Conservation (phyloP, 2,113 vertebrate genomes). For the Chaetodon trifascialis region DNA sequence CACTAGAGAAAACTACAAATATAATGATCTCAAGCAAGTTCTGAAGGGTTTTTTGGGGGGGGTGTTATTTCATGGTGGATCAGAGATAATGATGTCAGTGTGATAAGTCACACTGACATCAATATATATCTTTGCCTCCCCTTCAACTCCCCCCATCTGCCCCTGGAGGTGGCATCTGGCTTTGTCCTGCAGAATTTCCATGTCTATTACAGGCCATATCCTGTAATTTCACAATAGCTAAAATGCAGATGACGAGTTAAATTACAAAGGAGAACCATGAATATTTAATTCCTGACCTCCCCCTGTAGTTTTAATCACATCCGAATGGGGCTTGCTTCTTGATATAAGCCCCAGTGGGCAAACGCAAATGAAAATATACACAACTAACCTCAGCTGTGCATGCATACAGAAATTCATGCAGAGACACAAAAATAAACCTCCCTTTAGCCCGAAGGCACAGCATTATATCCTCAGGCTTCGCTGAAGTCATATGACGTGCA, state of each 20-base stretch:
- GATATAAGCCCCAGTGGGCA: not conserved
- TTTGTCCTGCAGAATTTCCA: too few relatives aligned
- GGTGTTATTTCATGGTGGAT: not conserved
- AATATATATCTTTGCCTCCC: not conserved
- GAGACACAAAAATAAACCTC: not conserved
- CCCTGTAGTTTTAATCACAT: not conserved
- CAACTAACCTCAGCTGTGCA: constrained; percentile 10
- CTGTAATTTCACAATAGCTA: not conserved
- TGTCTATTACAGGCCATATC: not conserved
- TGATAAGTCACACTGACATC: not conserved
- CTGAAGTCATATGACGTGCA: not conserved
- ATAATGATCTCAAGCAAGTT: not conserved
- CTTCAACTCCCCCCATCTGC: not conserved
- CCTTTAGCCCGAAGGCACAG: not conserved
- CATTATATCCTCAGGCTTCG: constrained; percentile 1
- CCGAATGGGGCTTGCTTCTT: not conserved
- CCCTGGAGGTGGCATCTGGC: not conserved
- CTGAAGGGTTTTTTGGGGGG: not conserved
- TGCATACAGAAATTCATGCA: not conserved
- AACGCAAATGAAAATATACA: constrained; percentile 1
- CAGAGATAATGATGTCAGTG: not conserved
- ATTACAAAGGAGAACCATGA: too few relatives aligned
- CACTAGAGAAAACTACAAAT: not conserved
- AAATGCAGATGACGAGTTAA: too few relatives aligned
- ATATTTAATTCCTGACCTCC: too few relatives aligned